Percentiles rank a stretch among this genome's conserved stretches.
Evolutionary conservation across 2,113 vertebrate species (phyloP).

Genomic region (Pteruthius melanotis): DNA sequence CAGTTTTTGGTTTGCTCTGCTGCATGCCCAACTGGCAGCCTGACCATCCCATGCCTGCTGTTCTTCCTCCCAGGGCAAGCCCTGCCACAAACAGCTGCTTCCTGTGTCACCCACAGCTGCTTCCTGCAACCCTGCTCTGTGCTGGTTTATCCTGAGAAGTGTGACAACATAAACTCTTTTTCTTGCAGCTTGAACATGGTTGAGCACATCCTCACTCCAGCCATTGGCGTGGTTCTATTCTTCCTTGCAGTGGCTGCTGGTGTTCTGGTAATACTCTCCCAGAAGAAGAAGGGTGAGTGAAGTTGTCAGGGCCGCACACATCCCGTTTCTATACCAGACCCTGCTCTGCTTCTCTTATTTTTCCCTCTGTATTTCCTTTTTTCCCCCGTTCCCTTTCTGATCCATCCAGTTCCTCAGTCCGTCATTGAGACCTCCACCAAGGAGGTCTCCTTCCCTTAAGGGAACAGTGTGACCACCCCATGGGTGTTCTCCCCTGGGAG

Average conservation of each 20-base stretch:
- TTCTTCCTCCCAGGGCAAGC: not conserved
- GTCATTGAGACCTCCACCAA: not conserved
- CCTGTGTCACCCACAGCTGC: fast-evolving
- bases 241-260: not conserved
- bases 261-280: not conserved
- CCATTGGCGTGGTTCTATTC: not conserved
- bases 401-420: not conserved
- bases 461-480: not conserved
- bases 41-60: not conserved
- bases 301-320: not conserved
- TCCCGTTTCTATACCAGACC: not conserved
- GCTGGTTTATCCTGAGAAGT: not conserved
- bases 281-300: not conserved
- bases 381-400: not conserved
- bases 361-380: not conserved
- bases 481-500: not conserved
- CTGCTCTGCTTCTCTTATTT: not conserved
- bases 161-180: not conserved
- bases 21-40: not conserved
- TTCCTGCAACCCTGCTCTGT: fast-evolving
- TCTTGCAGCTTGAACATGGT: not conserved
- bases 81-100: fast-evolving
- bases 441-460: not conserved
- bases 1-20: not conserved
- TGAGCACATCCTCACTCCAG: not conserved